phyloP scores from a whole-genome alignment of 2,888 invertebrate species.

The Autographa gamma region DNA sequence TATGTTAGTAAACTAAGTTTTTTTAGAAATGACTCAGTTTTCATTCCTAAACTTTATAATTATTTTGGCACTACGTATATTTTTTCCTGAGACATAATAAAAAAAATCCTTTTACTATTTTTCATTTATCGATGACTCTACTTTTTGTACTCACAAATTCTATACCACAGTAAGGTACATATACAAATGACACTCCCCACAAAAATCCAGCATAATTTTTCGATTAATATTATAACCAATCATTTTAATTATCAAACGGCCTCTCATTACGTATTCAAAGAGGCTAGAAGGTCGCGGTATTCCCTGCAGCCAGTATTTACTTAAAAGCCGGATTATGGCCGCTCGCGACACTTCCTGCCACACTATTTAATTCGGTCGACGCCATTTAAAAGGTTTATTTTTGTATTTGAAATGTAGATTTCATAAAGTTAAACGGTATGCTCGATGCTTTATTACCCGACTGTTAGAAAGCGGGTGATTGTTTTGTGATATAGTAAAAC shows the following conservation, averaged over 20 bases:
- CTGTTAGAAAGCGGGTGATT: too few relatives aligned
- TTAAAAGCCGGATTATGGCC: constrained; percentile 74
- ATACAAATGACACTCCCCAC: neutral
- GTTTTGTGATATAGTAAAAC: too few relatives aligned
- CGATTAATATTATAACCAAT: constrained; percentile 59
- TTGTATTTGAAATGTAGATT: constrained; percentile 44
- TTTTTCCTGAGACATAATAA: too few relatives aligned
- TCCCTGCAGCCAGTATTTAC: constrained; percentile 71
- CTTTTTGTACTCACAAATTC: neutral
- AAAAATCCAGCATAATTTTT: constrained; percentile 32
- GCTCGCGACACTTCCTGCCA: constrained; percentile 65
- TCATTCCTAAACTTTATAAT: neutral
- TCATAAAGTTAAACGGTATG: constrained; percentile 41
- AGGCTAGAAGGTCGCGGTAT: constrained; percentile 65
- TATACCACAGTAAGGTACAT: neutral
- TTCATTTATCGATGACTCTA: neutral
- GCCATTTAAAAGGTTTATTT: constrained; percentile 56
- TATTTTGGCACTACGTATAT: too few relatives aligned
- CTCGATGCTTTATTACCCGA: constrained; percentile 16
- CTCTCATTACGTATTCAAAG: constrained; percentile 76
- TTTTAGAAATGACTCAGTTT: neutral
- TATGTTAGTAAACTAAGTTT: neutral
- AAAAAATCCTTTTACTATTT: too few relatives aligned
- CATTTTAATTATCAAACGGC: constrained; percentile 73
- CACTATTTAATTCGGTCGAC: constrained; percentile 63